Conservation (phyloP, 1,140 invertebrate species). For the Drosophila azteca region DNA sequence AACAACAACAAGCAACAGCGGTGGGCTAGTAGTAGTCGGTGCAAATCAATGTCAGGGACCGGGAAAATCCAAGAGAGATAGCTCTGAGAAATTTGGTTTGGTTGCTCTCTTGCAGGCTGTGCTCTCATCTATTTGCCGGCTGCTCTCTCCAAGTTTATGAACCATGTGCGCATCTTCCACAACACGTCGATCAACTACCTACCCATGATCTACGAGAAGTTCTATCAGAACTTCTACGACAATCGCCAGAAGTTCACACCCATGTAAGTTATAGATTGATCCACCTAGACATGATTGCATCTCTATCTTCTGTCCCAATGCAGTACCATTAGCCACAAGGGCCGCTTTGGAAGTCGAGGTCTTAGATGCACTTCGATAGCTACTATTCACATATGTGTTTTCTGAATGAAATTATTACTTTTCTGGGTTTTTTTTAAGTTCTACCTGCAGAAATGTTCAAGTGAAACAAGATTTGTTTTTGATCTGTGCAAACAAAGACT, state of each 20-base stretch:
- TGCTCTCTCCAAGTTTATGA: conserved; percentile 77
- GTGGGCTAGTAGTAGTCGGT: no score
- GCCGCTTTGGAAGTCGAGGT: not conserved
- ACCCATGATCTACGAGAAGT: conserved; percentile 78
- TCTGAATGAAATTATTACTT: no score
- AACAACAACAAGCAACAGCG: no score
- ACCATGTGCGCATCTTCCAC: conserved; percentile 80
- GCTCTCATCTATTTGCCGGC: conserved; percentile 75
- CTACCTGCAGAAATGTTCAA: no score
- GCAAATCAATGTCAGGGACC: no score
- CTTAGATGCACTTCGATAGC: no score
- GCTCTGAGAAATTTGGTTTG: not conserved
- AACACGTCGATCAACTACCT: conserved; percentile 78
- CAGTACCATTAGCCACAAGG: conserved; percentile 50
- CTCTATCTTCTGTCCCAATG: not conserved
- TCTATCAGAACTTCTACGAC: conserved; percentile 78
- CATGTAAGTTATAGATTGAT: conserved; percentile 54
- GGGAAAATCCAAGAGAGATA: not conserved
- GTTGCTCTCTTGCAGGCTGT: conserved; percentile 56
- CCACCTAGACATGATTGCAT: no score
- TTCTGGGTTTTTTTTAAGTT: no score
- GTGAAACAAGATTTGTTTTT: no score
- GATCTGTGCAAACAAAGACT: no score
- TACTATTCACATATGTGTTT: no score
- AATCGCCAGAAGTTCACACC: conserved; percentile 60